These are phyloP conservation scores for Mergus octosetaceus DNA, from an alignment of 2,797 vertebrate genomes.

Conservation along the genomic window DNA sequence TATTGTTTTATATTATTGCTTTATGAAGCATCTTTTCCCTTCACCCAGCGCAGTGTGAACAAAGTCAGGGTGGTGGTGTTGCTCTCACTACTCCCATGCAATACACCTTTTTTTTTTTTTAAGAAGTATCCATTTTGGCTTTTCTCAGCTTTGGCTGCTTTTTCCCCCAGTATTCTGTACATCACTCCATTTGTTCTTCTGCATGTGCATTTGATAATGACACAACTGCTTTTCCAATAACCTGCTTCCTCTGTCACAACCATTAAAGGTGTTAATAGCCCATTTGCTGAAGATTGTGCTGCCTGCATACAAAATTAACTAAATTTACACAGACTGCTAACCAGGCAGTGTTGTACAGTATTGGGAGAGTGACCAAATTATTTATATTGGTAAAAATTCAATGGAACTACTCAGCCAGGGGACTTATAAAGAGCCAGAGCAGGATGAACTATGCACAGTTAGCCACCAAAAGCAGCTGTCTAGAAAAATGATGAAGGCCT, in stretches of 20 bases:
- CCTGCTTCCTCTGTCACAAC: background rate
- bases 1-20: background rate
- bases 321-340: background rate
- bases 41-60: background rate
- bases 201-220: background rate
- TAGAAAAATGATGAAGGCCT: background rate
- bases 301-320: background rate
- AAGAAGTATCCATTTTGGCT: background rate
- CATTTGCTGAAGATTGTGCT: background rate
- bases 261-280: conserved; percentile 20
- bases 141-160: background rate
- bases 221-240: background rate
- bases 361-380: background rate
- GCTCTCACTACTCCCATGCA: background rate
- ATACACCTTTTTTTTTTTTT: background rate
- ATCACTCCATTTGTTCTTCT: background rate
- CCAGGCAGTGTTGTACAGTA: background rate
- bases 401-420: background rate
- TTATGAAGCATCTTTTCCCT: background rate
- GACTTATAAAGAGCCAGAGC: background rate
- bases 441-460: background rate
- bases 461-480: background rate
- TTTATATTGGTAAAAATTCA: background rate
- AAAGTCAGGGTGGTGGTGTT: background rate
- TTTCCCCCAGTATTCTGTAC: background rate